These are phyloP conservation scores for Onchidella celtica DNA, from an alignment of 2,888 invertebrate species.

Conservation along the genomic window DNA sequence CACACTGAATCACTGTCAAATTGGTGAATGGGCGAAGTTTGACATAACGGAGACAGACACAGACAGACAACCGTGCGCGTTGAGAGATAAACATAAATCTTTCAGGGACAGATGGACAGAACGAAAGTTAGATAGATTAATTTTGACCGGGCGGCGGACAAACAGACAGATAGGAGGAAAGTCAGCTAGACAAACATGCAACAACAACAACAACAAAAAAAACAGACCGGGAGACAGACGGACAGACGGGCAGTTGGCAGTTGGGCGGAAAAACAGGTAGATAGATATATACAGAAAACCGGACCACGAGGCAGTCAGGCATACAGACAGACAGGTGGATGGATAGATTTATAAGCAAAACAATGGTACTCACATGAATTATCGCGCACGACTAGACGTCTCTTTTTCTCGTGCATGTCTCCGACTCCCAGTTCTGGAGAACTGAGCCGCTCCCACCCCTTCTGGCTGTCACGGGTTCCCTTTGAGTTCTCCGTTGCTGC, in stretches of 20 bases:
- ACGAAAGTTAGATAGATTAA: background rate
- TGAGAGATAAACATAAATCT: too few relatives aligned
- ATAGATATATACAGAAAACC: background rate
- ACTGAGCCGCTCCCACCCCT: too few relatives aligned
- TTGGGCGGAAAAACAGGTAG: background rate
- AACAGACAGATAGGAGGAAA: background rate
- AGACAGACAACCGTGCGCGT: background rate
- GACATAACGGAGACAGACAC: background rate
- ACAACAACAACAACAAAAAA: background rate
- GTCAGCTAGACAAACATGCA: background rate
- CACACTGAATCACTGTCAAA: too few relatives aligned
- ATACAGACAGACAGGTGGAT: background rate
- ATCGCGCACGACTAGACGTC: constrained; percentile 28
- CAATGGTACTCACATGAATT: constrained; percentile 28
- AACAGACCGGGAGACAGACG: background rate
- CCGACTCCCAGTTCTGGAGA: too few relatives aligned
- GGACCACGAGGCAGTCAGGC: background rate
- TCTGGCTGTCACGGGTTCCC: too few relatives aligned
- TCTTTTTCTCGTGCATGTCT: constrained; percentile 32
- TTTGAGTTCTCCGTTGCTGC: too few relatives aligned
- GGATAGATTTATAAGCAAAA: background rate
- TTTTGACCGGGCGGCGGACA: background rate
- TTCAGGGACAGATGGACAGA: background rate
- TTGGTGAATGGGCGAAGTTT: too few relatives aligned
- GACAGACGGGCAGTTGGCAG: background rate